Evolutionary conservation across 2,797 vertebrate genomes (phyloP).

Genomic region (Adrianichthys oophorus): DNA sequence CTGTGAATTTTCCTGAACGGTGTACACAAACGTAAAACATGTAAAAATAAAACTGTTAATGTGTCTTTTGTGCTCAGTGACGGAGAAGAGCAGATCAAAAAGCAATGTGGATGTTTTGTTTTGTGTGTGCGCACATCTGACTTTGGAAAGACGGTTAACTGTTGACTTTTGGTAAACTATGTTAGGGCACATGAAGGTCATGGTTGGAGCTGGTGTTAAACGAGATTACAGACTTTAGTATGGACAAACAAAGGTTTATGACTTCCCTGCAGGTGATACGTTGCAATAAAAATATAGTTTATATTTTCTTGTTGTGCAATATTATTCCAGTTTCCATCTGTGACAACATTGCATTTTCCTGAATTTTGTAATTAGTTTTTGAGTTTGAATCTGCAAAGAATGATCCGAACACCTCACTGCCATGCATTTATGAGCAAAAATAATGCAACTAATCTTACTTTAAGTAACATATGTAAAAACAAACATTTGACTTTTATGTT

Average conservation of each 20-base stretch:
- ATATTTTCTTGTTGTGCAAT: no score
- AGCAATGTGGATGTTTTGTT: not conserved
- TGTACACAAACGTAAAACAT: no score
- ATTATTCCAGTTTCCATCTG: no score
- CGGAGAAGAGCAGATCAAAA: no score
- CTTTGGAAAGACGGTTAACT: constrained; percentile 2
- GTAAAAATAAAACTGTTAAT: no score
- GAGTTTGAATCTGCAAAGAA: not conserved
- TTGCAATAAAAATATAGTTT: not conserved
- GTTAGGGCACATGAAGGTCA: not conserved
- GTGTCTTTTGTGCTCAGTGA: no score
- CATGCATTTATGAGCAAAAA: constrained; percentile 5
- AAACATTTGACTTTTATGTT: no score
- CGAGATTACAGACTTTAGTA: constrained; percentile 1
- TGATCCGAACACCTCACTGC: constrained; percentile 26
- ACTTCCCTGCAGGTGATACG: not conserved
- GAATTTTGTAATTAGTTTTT: not conserved
- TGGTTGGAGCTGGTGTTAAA: not conserved
- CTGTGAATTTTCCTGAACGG: constrained; percentile 1
- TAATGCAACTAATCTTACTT: not conserved
- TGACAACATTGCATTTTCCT: no score
- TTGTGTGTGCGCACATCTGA: not conserved
- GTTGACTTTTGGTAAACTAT: not conserved
- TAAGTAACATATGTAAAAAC: not conserved
- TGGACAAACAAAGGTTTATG: not conserved